phyloP scores from a whole-genome alignment of 2,888 invertebrate species.

The Lypha dubia region DNA sequence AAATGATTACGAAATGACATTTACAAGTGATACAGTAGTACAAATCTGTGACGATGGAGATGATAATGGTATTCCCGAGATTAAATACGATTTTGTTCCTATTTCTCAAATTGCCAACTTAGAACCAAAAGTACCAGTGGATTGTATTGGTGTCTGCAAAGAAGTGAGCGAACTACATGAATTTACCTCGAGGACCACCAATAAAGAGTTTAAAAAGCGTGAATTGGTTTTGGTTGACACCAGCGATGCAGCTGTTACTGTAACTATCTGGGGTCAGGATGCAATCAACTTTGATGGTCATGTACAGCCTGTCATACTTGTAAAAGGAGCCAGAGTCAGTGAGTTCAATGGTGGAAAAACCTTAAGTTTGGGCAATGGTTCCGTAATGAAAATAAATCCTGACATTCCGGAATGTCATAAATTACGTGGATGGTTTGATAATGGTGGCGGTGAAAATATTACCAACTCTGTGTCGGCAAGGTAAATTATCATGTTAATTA shows the following conservation, averaged over 20 bases:
- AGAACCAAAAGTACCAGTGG: conserved; percentile 89
- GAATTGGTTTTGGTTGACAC: conserved; percentile 94
- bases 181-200: conserved; percentile 89
- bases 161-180: conserved; percentile 88
- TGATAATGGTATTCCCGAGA: conserved; percentile 88
- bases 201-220: conserved; percentile 93
- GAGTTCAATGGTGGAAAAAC: conserved; percentile 94
- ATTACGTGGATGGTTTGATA: conserved; percentile 96
- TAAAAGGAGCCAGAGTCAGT: conserved; percentile 92
- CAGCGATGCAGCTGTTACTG: conserved; percentile 88
- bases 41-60: conserved; percentile 85
- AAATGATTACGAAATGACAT: conserved; percentile 98
- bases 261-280: conserved; percentile 96
- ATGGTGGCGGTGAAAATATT: conserved; percentile 87
- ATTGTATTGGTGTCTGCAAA: conserved; percentile 95
- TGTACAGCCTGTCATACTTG: conserved; percentile 91
- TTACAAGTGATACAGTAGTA: conserved; percentile 89
- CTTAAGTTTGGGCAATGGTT: conserved; percentile 86
- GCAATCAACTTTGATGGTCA: conserved; percentile 93
- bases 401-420: conserved; percentile 93
- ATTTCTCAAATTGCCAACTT: conserved; percentile 89
- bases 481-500: conserved; percentile 77
- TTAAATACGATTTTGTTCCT: conserved; percentile 90
- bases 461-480: conserved; percentile 87
- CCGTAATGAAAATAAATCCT: conserved; percentile 91